Base-by-base conservation (phyloP, 1,140 invertebrate species). In the Chrysopa pallens region DNA sequence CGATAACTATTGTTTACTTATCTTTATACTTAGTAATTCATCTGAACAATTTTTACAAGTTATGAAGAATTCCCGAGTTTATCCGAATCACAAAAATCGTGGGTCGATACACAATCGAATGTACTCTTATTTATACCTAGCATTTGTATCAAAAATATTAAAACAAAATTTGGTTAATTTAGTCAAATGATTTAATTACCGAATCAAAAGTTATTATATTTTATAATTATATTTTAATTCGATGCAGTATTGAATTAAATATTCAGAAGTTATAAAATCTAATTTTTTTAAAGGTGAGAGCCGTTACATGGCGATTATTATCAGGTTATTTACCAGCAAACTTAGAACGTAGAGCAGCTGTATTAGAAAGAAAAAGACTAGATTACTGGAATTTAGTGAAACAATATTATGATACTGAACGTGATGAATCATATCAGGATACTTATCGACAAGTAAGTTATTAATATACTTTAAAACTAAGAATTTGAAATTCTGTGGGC, bases 371-470 rank as follows among this genome's bases (percentile, higher is more conserved):
- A 41, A 98, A 98, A 62, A 70, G 94, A 15, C 77, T 89, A 39
- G 92, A 97, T 57, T 99, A 99, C 67, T 87, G 85, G 70, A 83
- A 84, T 60, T 80, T 94, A 55, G 85, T 98, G 6, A 77, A 85
- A 50, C 90, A 98, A 60, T 98, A 98, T 68, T 98, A 95, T 59
- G 84, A 90, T 52, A 82, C 84, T 0, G 80, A 95, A 52, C 72
- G 86, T 55, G 90, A 97, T 56, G 92, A 97, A 58, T 71, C 76
- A 36, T 84, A 91, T 61, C 77, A 88, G 59, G 90, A 96, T 56
- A 98, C 90, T 36, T 96, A 95, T 67, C 71, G 89, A 59, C 91
- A 92, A 65, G 76, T 78, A 50, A 45, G 42, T 48, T 42, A 33
- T 38, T 23, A 38, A 45, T 50, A n/a, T n/a, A n/a, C n/a, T n/a